Evolutionary conservation across 2,888 invertebrate genomes (phyloP), one percentile per base, ranked within the genome.

Genomic region (Orgyia antiqua): DNA sequence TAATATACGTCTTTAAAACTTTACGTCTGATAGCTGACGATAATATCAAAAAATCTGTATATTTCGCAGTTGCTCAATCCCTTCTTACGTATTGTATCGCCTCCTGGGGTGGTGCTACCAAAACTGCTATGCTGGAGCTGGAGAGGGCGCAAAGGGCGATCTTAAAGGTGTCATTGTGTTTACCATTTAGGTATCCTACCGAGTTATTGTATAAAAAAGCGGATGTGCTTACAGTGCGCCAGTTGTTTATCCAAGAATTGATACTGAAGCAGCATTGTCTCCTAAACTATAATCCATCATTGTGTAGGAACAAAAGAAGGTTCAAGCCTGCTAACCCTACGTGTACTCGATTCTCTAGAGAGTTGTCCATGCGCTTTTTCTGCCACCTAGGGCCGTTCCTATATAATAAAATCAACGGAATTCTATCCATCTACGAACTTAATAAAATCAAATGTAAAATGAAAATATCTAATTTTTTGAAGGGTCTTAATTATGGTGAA

Each of bases 101-200:
- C 7, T 27, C 27, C 18, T 27, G 27, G 27, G 7, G 27, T 2
- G 27, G 27, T n/a, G 27, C 27, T 4, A 7, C 27, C 11, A 27
- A 27, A 12, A n/a, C 11, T 11, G 12, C 10, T 2, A 2, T 19
- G n/a, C 2, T 27, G 4, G 12, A 27, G 4, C 4, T 27, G 12
- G 27, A 27, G 4, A 27, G 27, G 10, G 12, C 27, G 8, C 27
- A 19, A 6, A 19, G 19, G 12, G 27, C 27, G 8, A 19, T 27
- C 12, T 4, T 27, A 8, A 19, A 27, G 8, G 27, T 27, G 10
- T 9, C 26, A 6, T 26, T 19, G 2, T n/a, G n/a, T 19, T n/a
- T 19, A 8, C 19, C 19, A 8, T 19, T 19, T 19, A 4, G 19
- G 6, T 26, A 17, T 10, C 26, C 26, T 2, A 26, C 26, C 6